Evolutionary conservation across 2,797 vertebrate genomes (phyloP).

Genomic region (Notamacropus eugenii): DNA sequence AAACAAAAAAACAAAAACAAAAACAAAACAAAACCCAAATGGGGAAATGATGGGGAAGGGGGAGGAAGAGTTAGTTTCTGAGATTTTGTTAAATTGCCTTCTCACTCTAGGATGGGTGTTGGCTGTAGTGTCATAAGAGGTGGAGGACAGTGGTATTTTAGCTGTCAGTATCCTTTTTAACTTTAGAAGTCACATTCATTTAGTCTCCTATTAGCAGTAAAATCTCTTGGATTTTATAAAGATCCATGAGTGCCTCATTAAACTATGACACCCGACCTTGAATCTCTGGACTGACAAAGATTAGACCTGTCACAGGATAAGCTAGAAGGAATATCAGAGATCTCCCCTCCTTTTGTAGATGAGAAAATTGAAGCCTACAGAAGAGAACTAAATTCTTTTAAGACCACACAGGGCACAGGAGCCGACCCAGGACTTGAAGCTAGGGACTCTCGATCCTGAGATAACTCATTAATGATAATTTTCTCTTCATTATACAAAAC

Average conservation of each 20-base stretch:
- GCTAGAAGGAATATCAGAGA: not conserved
- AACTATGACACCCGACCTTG: too few relatives aligned
- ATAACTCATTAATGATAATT: not conserved
- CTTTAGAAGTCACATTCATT: not conserved
- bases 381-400: not conserved
- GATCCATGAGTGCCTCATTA: too few relatives aligned
- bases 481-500: not conserved
- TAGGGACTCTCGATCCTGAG: not conserved
- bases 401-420: not conserved
- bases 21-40: too few relatives aligned
- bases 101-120: not conserved
- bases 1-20: too few relatives aligned
- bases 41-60: too few relatives aligned
- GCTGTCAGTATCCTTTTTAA: not conserved
- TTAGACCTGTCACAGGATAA: not conserved
- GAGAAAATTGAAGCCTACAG: not conserved
- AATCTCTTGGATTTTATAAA: not conserved
- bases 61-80: not conserved
- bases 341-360: too few relatives aligned
- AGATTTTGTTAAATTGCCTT: not conserved
- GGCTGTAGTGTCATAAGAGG: not conserved
- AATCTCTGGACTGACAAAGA: not conserved
- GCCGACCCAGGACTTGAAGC: not conserved
- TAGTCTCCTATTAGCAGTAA: not conserved
- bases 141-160: not conserved